Evolutionary conservation across 2,888 invertebrate species (phyloP).

Genomic region (Eustalomyia histrio): DNA sequence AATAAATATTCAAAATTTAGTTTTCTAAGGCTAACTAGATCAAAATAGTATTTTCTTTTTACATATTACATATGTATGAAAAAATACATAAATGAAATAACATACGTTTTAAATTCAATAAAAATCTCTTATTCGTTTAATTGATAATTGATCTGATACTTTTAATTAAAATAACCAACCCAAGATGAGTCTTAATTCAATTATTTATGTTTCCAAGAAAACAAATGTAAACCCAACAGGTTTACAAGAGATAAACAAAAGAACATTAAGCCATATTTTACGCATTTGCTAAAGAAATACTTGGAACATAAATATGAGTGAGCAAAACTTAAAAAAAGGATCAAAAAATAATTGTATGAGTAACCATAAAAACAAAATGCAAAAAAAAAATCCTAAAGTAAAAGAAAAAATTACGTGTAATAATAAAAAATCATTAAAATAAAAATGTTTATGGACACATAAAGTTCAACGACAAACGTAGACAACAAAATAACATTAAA

Average conservation of each 20-base stretch:
- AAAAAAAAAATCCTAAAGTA: slow-evolving; percentile 53
- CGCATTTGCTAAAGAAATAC: background rate
- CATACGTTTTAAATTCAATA: too few relatives aligned
- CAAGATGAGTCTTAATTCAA: slow-evolving; percentile 46
- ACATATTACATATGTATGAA: too few relatives aligned
- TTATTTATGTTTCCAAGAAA: slow-evolving; percentile 61
- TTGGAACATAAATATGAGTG: background rate
- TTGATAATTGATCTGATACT: too few relatives aligned
- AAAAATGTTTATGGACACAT: slow-evolving; percentile 75
- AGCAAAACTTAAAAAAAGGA: slow-evolving; percentile 27
- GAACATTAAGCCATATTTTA: slow-evolving; percentile 15
- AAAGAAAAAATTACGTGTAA: slow-evolving; percentile 74
- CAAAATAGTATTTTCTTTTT: too few relatives aligned
- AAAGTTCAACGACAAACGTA: slow-evolving; percentile 63
- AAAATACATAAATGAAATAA: too few relatives aligned
- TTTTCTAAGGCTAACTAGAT: too few relatives aligned
- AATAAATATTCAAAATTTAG: too few relatives aligned
- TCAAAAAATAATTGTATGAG: slow-evolving; percentile 45
- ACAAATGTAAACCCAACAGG: slow-evolving; percentile 46
- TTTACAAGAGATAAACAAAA: slow-evolving; percentile 34
- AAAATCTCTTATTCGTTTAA: too few relatives aligned
- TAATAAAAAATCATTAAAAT: slow-evolving; percentile 77
- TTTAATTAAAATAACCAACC: slow-evolving; percentile 20
- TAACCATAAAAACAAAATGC: slow-evolving; percentile 31
- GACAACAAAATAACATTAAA: slow-evolving; percentile 19